Evolutionary conservation across 1,140 invertebrate species (phyloP).

Genomic region (Eubasilissa regina): DNA sequence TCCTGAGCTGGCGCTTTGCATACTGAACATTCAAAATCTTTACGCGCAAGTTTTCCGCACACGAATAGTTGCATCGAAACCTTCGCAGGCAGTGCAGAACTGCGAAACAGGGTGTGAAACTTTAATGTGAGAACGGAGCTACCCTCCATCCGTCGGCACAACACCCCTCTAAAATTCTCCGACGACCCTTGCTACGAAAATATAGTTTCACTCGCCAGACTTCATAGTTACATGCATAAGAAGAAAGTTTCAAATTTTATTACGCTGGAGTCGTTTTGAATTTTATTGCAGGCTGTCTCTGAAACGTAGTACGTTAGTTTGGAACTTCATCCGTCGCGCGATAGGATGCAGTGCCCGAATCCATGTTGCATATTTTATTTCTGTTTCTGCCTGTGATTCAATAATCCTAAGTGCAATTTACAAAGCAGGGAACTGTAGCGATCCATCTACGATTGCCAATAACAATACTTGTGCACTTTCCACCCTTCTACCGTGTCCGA

Average conservation of each 20-base stretch:
- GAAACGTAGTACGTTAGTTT: constrained; percentile 49
- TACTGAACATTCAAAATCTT: neutral
- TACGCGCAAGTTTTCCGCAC: neutral
- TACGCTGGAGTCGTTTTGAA: constrained; percentile 60
- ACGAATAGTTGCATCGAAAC: neutral
- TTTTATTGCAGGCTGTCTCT: constrained; percentile 58
- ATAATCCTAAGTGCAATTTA: constrained; percentile 49
- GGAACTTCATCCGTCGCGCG: constrained; percentile 39
- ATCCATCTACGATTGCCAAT: constrained; percentile 37
- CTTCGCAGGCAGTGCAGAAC: constrained; percentile 2
- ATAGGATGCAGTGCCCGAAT: neutral
- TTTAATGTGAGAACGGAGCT: neutral
- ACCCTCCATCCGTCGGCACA: constrained; percentile 1
- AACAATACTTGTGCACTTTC: neutral
- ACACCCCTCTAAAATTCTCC: constrained; percentile 1
- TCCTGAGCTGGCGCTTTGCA: neutral
- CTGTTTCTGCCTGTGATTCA: constrained; percentile 42
- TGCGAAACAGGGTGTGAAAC: constrained; percentile 16
- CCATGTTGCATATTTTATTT: constrained; percentile 46
- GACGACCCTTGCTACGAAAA: neutral
- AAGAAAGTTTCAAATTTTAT: constrained; percentile 61
- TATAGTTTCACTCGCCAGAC: constrained; percentile 31
- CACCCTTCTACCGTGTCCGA: neutral
- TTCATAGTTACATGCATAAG: constrained; percentile 57
- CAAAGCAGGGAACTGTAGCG: constrained; percentile 29